Percentiles rank a stretch among this genome's conserved stretches.
These are phyloP conservation scores for Hippocampus kuda DNA, from an alignment of 2,797 vertebrate species.

Conservation along the genomic window DNA sequence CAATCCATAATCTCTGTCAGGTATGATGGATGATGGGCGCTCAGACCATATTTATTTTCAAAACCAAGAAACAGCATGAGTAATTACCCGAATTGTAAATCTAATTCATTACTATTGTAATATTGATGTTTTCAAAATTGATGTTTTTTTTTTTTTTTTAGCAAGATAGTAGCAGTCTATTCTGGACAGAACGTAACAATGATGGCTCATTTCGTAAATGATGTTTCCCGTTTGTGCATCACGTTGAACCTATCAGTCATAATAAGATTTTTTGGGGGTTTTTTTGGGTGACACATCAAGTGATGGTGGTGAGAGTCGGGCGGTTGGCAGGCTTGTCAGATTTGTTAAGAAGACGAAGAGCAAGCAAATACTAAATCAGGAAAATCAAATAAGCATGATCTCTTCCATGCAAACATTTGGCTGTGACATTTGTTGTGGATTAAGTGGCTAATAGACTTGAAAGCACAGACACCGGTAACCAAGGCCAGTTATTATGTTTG, in stretches of 20 bases:
- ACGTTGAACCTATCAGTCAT: neutral
- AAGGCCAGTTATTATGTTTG: neutral
- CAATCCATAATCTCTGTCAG: neutral
- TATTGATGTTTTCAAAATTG: neutral
- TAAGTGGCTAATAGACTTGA: neutral
- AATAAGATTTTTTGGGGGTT: neutral
- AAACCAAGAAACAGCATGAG: constrained; percentile 10
- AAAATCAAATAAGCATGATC: neutral
- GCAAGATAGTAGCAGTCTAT: neutral
- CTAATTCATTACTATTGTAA: neutral
- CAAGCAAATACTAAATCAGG: neutral
- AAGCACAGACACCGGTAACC: neutral
- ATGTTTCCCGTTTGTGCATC: neutral
- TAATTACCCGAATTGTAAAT: neutral
- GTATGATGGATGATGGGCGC: constrained; percentile 1
- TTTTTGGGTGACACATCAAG: neutral
- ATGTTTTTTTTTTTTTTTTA: neutral
- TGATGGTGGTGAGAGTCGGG: neutral
- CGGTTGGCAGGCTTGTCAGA: neutral
- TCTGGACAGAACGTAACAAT: neutral
- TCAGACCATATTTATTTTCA: constrained; percentile 4
- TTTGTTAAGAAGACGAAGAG: neutral
- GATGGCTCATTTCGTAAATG: neutral
- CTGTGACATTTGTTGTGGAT: neutral
- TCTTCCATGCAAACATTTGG: neutral